Evolutionary conservation across 2,797 vertebrate species (phyloP).

Genomic region (Distichodus sexfasciatus): DNA sequence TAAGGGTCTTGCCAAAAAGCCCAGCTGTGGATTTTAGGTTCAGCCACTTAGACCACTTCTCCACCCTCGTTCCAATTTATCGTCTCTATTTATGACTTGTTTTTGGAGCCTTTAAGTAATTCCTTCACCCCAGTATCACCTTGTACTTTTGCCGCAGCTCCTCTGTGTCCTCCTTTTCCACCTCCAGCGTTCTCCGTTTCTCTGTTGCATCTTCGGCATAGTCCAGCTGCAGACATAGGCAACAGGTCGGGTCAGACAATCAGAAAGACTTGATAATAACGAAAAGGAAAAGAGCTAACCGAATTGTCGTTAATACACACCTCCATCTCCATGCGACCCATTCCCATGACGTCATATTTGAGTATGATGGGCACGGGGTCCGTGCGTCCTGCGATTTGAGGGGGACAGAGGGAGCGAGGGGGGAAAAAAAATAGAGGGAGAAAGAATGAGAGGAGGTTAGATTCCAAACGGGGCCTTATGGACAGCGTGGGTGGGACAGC

Average conservation of each 20-base stretch:
- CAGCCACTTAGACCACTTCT: too few relatives aligned
- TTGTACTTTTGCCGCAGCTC: conserved; percentile 98
- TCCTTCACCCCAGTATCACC: conserved; percentile 63
- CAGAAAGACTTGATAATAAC: not conserved
- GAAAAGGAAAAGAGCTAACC: not conserved
- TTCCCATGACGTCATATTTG: conserved; percentile 99
- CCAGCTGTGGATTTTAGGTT: too few relatives aligned
- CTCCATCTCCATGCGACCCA: conserved; percentile 99
- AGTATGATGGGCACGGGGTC: conserved; percentile 97
- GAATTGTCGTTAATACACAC: conserved; percentile 67
- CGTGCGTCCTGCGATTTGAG: conserved; percentile 82
- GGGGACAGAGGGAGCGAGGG: not conserved
- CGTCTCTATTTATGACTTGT: not conserved
- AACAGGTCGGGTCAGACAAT: not conserved
- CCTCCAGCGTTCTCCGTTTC: conserved; percentile 91
- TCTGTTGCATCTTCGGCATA: conserved; percentile 98
- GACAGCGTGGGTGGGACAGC: conserved; percentile 67
- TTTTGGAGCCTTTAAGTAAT: not conserved
- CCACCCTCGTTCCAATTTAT: not conserved
- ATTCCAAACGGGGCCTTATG: conserved; percentile 39
- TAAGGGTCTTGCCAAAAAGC: too few relatives aligned
- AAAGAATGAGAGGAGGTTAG: conserved; percentile 64
- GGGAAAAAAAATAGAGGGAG: conserved; percentile 62
- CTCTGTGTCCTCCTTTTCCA: conserved; percentile 98
- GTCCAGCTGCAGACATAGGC: conserved; percentile 77